phyloP scores from a whole-genome alignment of 2,113 vertebrate species.

The Picathartes gymnocephalus region DNA sequence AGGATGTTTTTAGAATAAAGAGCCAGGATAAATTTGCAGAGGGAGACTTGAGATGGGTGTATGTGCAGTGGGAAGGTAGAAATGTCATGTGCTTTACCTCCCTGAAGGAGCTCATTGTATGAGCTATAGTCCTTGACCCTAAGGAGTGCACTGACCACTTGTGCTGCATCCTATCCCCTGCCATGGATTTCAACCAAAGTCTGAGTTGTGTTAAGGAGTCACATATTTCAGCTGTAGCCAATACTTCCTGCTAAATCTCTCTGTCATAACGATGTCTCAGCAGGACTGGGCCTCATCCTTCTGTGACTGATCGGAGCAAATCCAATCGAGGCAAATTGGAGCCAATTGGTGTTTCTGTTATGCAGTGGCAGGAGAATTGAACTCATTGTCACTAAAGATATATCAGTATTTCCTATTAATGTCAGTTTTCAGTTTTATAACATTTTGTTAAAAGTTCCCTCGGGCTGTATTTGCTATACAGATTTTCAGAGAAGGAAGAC shows the following conservation, averaged over 20 bases:
- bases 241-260: slow-evolving; percentile 29
- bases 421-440: slow-evolving; percentile 75
- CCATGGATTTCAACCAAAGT: background rate
- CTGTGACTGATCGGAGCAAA: slow-evolving; percentile 41
- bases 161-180: background rate
- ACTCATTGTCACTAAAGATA: slow-evolving; percentile 69
- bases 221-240: slow-evolving; percentile 27
- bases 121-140: background rate
- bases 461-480: slow-evolving; percentile 62
- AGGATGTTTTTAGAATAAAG: background rate
- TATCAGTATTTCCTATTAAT: slow-evolving; percentile 73
- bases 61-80: background rate
- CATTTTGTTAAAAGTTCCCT: slow-evolving; percentile 71
- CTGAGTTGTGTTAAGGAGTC: background rate
- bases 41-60: background rate
- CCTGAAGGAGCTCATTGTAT: background rate
- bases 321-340: slow-evolving; percentile 51
- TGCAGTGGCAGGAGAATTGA: slow-evolving; percentile 50
- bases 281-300: slow-evolving; percentile 50
- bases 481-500: slow-evolving; percentile 55
- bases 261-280: slow-evolving; percentile 62
- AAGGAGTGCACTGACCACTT: background rate
- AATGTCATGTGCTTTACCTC: background rate
- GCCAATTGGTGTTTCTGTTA: slow-evolving; percentile 59
- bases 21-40: background rate